Conservation (phyloP, 2,797 vertebrate genomes). For the Anniella stebbinsi region DNA sequence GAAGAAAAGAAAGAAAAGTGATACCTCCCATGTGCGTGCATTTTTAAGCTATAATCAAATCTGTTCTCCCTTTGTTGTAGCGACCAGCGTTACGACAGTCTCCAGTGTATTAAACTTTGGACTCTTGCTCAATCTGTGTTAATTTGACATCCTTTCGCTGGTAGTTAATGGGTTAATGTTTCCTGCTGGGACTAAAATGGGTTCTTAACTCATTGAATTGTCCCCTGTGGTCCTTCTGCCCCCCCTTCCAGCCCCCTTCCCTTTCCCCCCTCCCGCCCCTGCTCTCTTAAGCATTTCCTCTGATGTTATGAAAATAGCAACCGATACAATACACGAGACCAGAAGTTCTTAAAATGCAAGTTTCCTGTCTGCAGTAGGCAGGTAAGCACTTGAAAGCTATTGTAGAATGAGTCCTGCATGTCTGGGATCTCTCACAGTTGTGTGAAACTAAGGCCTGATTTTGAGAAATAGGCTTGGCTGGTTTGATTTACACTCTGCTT, state of each 20-base stretch:
- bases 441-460: not conserved
- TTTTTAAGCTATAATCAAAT: not conserved
- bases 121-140: not conserved
- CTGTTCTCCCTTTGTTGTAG: not conserved
- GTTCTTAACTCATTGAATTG: constrained; percentile 49
- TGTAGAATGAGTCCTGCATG: constrained; percentile 26
- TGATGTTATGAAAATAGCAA: constrained; percentile 77
- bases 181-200: constrained; percentile 54
- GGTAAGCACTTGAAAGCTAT: constrained; percentile 66
- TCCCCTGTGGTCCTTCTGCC: constrained; percentile 14
- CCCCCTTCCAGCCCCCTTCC: not conserved
- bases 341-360: constrained; percentile 67
- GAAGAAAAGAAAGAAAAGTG: not conserved
- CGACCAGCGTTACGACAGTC: constrained; percentile 4
- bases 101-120: constrained; percentile 41
- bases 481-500: too few species aligned
- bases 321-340: constrained; percentile 73
- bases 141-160: not conserved
- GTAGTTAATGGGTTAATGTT: constrained; percentile 64
- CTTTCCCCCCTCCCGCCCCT: not conserved
- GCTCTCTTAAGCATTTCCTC: constrained; percentile 67
- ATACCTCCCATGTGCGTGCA: not conserved
- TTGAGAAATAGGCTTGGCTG: not conserved
- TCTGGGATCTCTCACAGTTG: constrained; percentile 1
- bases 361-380: constrained; percentile 78